A percentile compares a stretch with the other conserved stretches of the same genome.
phyloP scores from a whole-genome alignment of 2,888 invertebrate species.

The Acronicta alni region DNA sequence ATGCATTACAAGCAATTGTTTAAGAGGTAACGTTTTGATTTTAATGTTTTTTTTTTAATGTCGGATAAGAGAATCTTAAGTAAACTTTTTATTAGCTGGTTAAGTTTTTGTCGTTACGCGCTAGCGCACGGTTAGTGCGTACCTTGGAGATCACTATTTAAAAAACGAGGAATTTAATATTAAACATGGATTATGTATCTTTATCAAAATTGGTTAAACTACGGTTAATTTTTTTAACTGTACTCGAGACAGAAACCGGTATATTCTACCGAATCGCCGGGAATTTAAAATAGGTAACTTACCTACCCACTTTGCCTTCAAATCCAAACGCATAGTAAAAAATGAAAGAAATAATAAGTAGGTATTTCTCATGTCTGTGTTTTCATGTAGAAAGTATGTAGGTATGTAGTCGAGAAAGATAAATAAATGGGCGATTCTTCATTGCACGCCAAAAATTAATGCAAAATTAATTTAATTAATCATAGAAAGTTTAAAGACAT shows the following conservation, averaged over 20 bases:
- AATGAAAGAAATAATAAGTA: too few relatives aligned
- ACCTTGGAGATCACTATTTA: constrained; percentile 41
- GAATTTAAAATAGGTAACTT: not conserved
- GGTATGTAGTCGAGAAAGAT: too few relatives aligned
- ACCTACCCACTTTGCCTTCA: too few relatives aligned
- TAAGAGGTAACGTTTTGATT: constrained; percentile 74
- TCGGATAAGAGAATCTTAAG: constrained; percentile 1
- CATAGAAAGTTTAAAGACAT: too few relatives aligned
- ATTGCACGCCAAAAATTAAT: too few relatives aligned
- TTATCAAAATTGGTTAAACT: not conserved
- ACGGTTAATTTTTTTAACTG: not conserved
- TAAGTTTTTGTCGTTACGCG: constrained; percentile 41
- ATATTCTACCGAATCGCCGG: not conserved
- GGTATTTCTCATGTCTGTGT: too few relatives aligned
- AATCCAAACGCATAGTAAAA: too few relatives aligned
- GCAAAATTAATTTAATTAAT: too few relatives aligned
- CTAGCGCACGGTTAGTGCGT: too few relatives aligned
- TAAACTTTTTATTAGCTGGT: constrained; percentile 24
- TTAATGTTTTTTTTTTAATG: constrained; percentile 12
- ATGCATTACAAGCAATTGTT: constrained; percentile 87
- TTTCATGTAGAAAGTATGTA: not conserved
- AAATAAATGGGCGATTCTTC: too few relatives aligned
- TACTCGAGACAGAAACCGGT: not conserved
- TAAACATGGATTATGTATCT: constrained; percentile 21
- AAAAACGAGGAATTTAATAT: constrained; percentile 17